A percentile compares a stretch with the other conserved stretches of the same genome.
phyloP scores from a whole-genome alignment of 1,140 invertebrate species.

The Potamilus streckersoni region DNA sequence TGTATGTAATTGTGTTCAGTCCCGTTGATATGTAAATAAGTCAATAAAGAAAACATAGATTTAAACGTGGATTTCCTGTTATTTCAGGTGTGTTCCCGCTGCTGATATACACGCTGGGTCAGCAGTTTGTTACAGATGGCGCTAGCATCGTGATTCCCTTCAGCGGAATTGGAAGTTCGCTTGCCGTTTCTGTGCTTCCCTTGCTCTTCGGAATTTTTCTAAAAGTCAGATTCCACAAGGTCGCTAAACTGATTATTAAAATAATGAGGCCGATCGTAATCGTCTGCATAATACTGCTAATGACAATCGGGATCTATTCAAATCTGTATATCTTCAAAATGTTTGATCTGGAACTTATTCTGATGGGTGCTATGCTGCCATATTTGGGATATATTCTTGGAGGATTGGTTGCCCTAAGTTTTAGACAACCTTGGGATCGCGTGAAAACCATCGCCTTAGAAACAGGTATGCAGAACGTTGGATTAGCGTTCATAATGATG shows the following conservation, averaged over 20 bases:
- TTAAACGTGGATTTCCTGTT: not conserved
- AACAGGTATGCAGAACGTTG: conserved; percentile 71
- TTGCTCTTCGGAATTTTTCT: conserved; percentile 80
- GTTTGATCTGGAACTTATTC: conserved; percentile 74
- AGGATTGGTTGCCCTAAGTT: conserved; percentile 58
- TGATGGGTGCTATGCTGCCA: conserved; percentile 86
- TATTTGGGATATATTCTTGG: conserved; percentile 88
- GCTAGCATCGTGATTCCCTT: conserved; percentile 80
- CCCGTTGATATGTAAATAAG: too few species aligned
- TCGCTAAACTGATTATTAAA: conserved; percentile 44
- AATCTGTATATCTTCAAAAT: conserved; percentile 93
- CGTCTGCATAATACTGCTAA: conserved; percentile 85
- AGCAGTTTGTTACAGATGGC: conserved; percentile 74
- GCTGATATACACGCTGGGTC: conserved; percentile 95
- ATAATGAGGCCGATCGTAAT: conserved; percentile 79
- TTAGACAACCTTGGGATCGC: conserved; percentile 54
- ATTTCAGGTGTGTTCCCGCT: conserved; percentile 89
- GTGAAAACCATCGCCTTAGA: conserved; percentile 71
- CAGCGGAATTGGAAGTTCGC: conserved; percentile 79
- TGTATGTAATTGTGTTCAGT: too few species aligned
- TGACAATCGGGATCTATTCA: conserved; percentile 90
- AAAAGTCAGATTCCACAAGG: conserved; percentile 71
- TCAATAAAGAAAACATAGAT: too few species aligned
- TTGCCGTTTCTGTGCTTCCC: conserved; percentile 85
- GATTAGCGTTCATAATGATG: conserved; percentile 69